Conservation (phyloP, 2,113 vertebrate genomes). For the Vulpes vulpes region DNA sequence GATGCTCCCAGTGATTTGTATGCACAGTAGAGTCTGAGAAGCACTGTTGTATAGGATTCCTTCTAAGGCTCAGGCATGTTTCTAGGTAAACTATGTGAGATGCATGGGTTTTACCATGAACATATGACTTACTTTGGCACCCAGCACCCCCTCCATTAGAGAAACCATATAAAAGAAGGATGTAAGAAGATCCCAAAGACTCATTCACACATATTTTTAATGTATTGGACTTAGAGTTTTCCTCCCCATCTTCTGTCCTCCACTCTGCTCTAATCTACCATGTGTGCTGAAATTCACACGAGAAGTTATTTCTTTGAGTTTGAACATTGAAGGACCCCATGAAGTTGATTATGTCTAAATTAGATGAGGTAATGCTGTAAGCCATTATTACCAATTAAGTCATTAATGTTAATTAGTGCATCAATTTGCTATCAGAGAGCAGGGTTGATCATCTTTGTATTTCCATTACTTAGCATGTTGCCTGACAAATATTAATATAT, state of each 20-base stretch:
- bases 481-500: constrained; percentile 66
- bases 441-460: constrained; percentile 67
- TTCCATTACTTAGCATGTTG: constrained; percentile 64
- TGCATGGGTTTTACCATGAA: background rate
- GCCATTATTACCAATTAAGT: constrained; percentile 74
- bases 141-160: background rate
- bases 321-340: background rate
- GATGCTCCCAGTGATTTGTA: too few species aligned
- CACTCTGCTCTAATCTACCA: background rate
- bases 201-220: background rate
- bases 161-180: background rate
- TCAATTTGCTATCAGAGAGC: constrained; percentile 63
- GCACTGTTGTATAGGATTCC: background rate
- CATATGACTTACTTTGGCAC: background rate
- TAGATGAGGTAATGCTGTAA: constrained; percentile 54
- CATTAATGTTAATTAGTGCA: constrained; percentile 71
- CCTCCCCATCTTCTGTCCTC: background rate
- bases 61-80: background rate
- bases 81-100: background rate
- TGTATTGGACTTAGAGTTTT: background rate
- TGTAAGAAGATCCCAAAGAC: background rate
- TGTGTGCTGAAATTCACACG: background rate
- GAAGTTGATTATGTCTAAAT: constrained; percentile 62
- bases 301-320: background rate
- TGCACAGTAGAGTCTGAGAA: background rate